phyloP scores from a whole-genome alignment of 2,888 invertebrate species.

The Cataglyphis cursor region DNA sequence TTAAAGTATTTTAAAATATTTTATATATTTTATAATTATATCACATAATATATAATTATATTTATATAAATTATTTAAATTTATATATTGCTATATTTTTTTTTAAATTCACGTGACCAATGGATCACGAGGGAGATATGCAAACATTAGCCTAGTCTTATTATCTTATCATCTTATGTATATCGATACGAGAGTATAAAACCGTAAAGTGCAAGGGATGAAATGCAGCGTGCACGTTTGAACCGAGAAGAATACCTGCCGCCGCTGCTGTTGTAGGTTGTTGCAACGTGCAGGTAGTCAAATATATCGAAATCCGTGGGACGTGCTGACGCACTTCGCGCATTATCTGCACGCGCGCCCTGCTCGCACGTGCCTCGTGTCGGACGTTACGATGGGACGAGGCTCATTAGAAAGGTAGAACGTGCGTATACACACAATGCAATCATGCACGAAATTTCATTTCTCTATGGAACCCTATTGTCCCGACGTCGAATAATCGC shows the following conservation, averaged over 20 bases:
- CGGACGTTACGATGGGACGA: neutral
- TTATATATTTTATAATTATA: too few relatives aligned
- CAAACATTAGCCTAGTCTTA: neutral
- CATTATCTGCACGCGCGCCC: conserved; percentile 53
- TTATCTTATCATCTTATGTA: neutral
- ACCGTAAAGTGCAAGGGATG: neutral
- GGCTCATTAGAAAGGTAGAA: neutral
- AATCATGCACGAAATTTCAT: conserved; percentile 8
- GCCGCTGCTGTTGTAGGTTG: neutral
- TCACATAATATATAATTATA: too few relatives aligned
- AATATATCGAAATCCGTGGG: conserved; percentile 55
- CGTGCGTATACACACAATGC: neutral
- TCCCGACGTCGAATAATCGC: neutral
- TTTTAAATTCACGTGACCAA: too few relatives aligned
- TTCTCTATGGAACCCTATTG: neutral
- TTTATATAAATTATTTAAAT: too few relatives aligned
- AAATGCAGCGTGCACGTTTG: neutral
- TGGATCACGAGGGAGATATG: neutral
- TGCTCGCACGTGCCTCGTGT: conserved; percentile 36
- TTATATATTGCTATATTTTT: too few relatives aligned
- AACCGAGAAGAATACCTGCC: neutral
- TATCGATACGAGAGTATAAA: conserved; percentile 11
- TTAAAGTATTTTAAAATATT: too few relatives aligned
- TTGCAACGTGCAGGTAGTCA: conserved; percentile 27
- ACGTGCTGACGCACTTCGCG: conserved; percentile 54